Evolutionary conservation across 2,888 invertebrate genomes (phyloP).

Genomic region (Meliscaeva auricollis): DNA sequence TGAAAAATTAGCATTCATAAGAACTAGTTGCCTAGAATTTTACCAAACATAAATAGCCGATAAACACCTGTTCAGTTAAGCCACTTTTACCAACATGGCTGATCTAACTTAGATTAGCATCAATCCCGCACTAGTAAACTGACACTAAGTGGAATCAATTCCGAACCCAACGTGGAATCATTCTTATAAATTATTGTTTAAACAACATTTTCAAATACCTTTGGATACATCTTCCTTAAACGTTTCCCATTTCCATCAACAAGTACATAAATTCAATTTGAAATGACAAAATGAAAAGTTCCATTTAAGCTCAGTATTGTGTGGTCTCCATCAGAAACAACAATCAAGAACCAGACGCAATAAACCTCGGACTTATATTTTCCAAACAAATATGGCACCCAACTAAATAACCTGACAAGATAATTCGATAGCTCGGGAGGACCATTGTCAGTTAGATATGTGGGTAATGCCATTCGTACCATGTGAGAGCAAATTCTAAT

Average conservation of each 20-base stretch:
- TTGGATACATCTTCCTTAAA: too few species aligned
- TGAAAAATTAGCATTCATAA: too few species aligned
- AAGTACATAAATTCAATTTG: neutral
- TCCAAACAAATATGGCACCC: slow-evolving; percentile 1
- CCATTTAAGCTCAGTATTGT: neutral
- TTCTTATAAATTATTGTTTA: too few species aligned
- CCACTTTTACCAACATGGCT: too few species aligned
- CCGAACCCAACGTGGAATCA: too few species aligned
- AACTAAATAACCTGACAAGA: slow-evolving; percentile 12
- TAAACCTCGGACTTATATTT: slow-evolving; percentile 5
- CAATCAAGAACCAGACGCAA: neutral
- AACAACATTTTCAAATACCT: too few species aligned
- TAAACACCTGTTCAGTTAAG: too few species aligned
- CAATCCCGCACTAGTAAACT: too few species aligned
- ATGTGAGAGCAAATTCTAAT: slow-evolving; percentile 25
- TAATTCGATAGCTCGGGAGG: neutral
- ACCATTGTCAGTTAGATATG: neutral
- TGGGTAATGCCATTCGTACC: neutral
- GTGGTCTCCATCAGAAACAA: neutral
- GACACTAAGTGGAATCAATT: too few species aligned
- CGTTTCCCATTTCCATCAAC: neutral
- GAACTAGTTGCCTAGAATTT: too few species aligned
- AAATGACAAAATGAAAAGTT: neutral
- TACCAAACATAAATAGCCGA: too few species aligned
- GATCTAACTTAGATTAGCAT: too few species aligned